Evolutionary conservation across 2,888 invertebrate species (phyloP), one percentile per base, ranked within the genome.

Genomic region (Anoplius nigerrimus): DNA sequence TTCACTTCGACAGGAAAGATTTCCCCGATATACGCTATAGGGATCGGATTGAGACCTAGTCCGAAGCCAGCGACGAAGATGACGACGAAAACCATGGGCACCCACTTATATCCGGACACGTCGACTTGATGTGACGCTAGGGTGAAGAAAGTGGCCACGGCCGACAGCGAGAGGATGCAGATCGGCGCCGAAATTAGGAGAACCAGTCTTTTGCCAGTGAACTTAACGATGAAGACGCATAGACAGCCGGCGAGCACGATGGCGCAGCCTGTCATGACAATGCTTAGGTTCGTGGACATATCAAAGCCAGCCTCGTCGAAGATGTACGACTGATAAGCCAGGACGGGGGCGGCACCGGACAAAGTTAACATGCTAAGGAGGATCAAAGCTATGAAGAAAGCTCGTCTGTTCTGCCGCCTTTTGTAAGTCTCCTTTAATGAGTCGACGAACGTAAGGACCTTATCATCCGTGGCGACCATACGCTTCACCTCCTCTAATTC

Each of bases 401-500:
- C 84, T 55, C 76, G 72, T 18, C 81, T 75, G 56, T 84, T 84
- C 60, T 83, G 84, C 0, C 70, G 45, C 21, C 78, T 84, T 0
- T 63, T 59, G 34, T 62, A 62, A 11, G 75, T 54, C 56, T 71
- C 60, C 16, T 21, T 64, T 27, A 78, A 34, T 6, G 71, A 69
- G 2, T 66, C 62, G 0, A 2, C 0, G 45, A 74, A 24, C 11
- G 59, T 65, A 45, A 69, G 58, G n/a, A 45, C n/a, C 2, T 80
- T 72, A 15, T 84, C 79, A 46, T 88, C 88, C 45, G 70, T 78
- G 0, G 80, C 73, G 0, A 88, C 84, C 55, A 86, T 86, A 21
- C 86, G 75, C 64, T 84, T 87, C 68, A 88, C 85, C 69, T 88
- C 88, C 42, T 88, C 87, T 3, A 88, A 71, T 58, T 88, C 87